Evolutionary conservation across 2,888 invertebrate genomes (phyloP).

Genomic region (Drosophila longiperda): DNA sequence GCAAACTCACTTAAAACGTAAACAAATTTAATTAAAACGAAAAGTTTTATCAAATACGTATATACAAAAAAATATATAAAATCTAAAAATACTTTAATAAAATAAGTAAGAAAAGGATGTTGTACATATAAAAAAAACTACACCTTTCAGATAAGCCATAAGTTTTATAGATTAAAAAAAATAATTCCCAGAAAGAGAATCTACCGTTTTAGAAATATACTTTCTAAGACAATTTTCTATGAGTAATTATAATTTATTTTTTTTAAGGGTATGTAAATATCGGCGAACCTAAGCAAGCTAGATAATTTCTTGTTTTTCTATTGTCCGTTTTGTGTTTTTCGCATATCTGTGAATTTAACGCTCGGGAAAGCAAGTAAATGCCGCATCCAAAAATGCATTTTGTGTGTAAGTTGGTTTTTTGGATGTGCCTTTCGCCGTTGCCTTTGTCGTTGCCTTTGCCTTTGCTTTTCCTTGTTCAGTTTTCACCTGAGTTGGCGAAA

Average conservation of each 20-base stretch:
- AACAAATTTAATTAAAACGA: neutral
- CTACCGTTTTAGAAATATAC: neutral
- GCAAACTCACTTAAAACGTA: neutral
- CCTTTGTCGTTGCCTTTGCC: slow-evolving; percentile 16
- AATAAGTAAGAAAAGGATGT: neutral
- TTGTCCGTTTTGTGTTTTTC: slow-evolving; percentile 22
- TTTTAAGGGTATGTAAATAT: neutral
- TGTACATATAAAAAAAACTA: neutral
- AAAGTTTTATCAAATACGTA: neutral
- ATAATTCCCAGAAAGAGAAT: neutral
- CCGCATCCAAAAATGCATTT: slow-evolving; percentile 39
- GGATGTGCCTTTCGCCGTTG: slow-evolving; percentile 34
- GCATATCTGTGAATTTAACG: slow-evolving; percentile 53
- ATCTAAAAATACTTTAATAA: neutral
- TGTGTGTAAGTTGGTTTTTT: slow-evolving; percentile 13
- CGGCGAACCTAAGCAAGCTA: neutral
- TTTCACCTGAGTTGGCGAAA: slow-evolving; percentile 45
- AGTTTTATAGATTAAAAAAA: neutral
- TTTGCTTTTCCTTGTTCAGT: slow-evolving; percentile 46
- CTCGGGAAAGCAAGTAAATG: slow-evolving; percentile 69
- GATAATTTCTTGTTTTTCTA: neutral
- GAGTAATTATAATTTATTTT: neutral
- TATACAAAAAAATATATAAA: fast-evolving
- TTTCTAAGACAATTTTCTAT: neutral
- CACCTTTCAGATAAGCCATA: neutral